phyloP scores from a whole-genome alignment of 1,140 invertebrate species.

The Diorhabda sublineata region DNA sequence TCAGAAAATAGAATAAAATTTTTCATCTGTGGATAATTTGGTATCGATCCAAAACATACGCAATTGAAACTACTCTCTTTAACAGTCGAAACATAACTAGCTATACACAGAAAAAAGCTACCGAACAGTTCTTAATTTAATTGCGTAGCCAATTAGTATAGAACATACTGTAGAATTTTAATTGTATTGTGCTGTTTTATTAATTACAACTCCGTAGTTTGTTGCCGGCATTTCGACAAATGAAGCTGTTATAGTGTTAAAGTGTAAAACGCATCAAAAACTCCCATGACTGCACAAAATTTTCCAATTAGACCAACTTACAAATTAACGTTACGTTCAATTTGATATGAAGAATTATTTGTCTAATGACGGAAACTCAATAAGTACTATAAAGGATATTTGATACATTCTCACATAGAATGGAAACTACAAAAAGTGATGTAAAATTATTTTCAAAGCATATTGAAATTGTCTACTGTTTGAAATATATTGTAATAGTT shows the following conservation, averaged over 20 bases:
- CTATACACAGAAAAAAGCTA: not conserved
- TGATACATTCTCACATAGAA: not conserved
- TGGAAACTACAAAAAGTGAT: too few relatives aligned
- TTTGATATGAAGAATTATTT: not conserved
- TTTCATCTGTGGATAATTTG: too few relatives aligned
- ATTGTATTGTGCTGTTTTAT: conserved; percentile 2
- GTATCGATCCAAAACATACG: too few relatives aligned
- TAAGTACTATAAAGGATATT: not conserved
- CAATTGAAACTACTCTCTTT: too few relatives aligned
- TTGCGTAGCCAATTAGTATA: not conserved
- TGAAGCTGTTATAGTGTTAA: not conserved
- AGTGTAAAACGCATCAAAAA: conserved; percentile 1
- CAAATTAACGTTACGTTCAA: not conserved
- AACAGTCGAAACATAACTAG: too few relatives aligned
- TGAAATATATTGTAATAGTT: too few relatives aligned
- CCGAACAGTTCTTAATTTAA: not conserved
- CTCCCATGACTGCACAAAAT: not conserved
- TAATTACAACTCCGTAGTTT: conserved; percentile 2
- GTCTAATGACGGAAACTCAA: not conserved
- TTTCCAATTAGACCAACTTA: not conserved
- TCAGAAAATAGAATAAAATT: too few relatives aligned
- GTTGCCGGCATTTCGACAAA: not conserved
- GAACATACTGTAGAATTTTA: conserved; percentile 1
- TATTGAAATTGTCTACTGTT: too few relatives aligned
- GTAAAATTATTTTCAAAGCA: too few relatives aligned